A percentile compares a stretch with the other conserved stretches of the same genome.
These are phyloP conservation scores for Mirza zaza DNA, from an alignment of 2,113 vertebrate genomes.

Conservation along the genomic window DNA sequence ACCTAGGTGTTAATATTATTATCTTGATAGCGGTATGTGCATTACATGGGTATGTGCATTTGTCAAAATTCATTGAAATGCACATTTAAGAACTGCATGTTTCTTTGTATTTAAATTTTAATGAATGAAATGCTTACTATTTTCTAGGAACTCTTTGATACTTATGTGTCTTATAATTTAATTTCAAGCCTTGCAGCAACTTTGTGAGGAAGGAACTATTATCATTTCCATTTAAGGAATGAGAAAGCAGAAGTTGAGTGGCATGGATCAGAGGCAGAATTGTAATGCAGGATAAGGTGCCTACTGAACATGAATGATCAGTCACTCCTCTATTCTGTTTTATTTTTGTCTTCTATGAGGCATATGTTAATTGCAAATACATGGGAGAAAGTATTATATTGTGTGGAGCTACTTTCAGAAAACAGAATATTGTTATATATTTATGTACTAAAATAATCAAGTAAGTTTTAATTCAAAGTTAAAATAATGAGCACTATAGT, in stretches of 20 bases:
- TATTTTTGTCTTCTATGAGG: constrained; percentile 31
- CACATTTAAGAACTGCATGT: not conserved
- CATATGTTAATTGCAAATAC: constrained; percentile 21
- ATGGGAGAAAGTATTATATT: not conserved
- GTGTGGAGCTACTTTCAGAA: not conserved
- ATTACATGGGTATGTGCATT: not conserved
- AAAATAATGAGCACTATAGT: not conserved
- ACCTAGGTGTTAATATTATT: too few species aligned
- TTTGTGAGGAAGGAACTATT: constrained; percentile 4
- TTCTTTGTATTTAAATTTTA: constrained; percentile 16
- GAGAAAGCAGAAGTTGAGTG: not conserved
- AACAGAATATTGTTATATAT: constrained; percentile 12
- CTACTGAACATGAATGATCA: not conserved
- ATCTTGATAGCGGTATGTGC: not conserved
- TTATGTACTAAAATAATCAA: not conserved
- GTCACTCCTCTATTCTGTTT: not conserved
- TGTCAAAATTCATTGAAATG: not conserved
- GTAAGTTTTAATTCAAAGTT: constrained; percentile 25
- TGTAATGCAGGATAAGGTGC: not conserved
- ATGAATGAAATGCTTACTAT: not conserved
- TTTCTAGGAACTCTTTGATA: not conserved
- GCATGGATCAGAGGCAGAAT: not conserved
- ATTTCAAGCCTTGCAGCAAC: not conserved
- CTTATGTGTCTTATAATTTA: not conserved
- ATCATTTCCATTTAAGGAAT: constrained; percentile 2